Base-by-base conservation (phyloP, 2,797 vertebrate species). In the Chlorospingus flavigularis region DNA sequence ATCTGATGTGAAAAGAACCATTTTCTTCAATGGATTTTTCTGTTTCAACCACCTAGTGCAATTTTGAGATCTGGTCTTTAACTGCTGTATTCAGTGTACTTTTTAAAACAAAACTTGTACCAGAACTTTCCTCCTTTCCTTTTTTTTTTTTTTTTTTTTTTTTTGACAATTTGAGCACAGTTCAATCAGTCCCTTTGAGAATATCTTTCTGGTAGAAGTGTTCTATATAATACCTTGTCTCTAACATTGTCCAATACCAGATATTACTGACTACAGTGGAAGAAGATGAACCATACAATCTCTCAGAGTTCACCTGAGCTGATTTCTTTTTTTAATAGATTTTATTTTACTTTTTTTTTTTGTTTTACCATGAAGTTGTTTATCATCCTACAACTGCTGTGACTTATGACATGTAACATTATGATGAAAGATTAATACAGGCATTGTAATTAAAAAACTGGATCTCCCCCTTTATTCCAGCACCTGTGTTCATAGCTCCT, bases 71-170 rank as follows among this genome's bases (percentile, higher is more conserved):
- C 25, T 1, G 1, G 7, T 78, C 19, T 75, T 79, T 67, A 68
- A 55, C 3, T n/a, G 7, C 7, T 6, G 21, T 2, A 3, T 47
- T 60, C 30, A 33, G 4, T 6, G 6, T 24, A 37, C 0, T 2
- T 54, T 77, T 66, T 33, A 23, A 71, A 66, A 61, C 2, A 55
- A 54, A 73, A 61, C 10, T 55, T 35, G 13, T 39, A 40, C 3
- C 9, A 54, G 19, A 11, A 1, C 4, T 25, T 62, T 13, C 10
- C 9, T 57, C 9, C 15, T 48, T 47, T 55, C 15, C 4, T 20
- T 28, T 26, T 25, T 6, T 21, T 37, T 31, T 19, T 6, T 28
- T 37, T 28, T 30, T 6, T 54, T 0, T 37, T 37, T 37, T 37
- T 37, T 37, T 7, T 45, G 30, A 47, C 14, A 35, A 11, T 25